These are phyloP conservation scores for Odontomachus brunneus DNA, from an alignment of 1,140 invertebrate species.

Conservation along the genomic window DNA sequence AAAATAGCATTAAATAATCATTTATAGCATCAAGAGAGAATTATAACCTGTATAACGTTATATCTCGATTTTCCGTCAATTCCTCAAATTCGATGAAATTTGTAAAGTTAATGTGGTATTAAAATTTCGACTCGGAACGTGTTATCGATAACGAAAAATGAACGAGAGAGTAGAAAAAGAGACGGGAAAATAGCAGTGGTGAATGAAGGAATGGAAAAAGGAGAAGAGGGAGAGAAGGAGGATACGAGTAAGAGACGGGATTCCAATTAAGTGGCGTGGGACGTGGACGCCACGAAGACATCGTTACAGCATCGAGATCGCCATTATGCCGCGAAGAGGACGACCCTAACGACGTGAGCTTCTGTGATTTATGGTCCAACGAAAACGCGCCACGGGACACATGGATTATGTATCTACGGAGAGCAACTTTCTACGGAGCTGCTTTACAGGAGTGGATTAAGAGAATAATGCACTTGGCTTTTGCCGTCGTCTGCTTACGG, in stretches of 20 bases:
- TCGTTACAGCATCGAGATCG: slow-evolving; percentile 75
- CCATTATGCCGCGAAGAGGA: slow-evolving; percentile 73
- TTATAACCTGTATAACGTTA: too few relatives aligned
- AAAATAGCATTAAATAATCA: too few relatives aligned
- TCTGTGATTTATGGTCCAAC: slow-evolving; percentile 75
- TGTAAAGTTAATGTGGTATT: too few relatives aligned
- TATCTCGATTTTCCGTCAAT: too few relatives aligned
- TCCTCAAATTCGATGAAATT: too few relatives aligned
- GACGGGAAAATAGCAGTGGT: background rate
- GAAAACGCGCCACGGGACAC: slow-evolving; percentile 61
- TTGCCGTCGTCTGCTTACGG: slow-evolving; percentile 40
- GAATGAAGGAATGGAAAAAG: background rate
- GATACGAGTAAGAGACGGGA: slow-evolving; percentile 30
- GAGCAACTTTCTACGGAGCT: slow-evolving; percentile 60
- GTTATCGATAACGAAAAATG: slow-evolving; percentile 7
- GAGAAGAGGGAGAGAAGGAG: background rate
- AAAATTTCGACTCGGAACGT: background rate
- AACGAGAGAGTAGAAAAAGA: background rate
- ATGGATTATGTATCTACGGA: slow-evolving; percentile 65
- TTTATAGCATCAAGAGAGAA: too few relatives aligned
- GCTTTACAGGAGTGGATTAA: slow-evolving; percentile 68
- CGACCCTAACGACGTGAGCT: slow-evolving; percentile 74
- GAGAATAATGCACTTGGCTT: slow-evolving; percentile 64
- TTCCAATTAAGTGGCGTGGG: slow-evolving; percentile 68
- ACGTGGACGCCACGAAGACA: slow-evolving; percentile 62